Base-by-base conservation (phyloP, 2,797 vertebrate genomes). In the Etheostoma perlongum region DNA sequence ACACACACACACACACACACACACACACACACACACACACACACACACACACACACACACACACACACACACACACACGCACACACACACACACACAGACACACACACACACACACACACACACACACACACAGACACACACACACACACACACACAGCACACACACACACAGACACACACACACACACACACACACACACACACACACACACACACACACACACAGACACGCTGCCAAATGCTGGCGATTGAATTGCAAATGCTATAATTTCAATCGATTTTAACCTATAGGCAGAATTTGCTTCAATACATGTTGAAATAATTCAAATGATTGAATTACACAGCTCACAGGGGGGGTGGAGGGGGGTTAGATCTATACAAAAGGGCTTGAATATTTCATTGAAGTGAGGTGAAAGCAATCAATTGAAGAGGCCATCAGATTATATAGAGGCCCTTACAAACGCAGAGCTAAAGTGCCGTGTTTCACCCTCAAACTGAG, bases 381-480 rank as follows among this genome's bases (percentile, higher is more conserved):
- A 71, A 69, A 74, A 36, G 11, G 80, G 71, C 84, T 33, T 89
- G 82, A 85, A 90, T 85, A 90, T 91, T 85, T 86, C 79, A 93
- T 74, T 82, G 77, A 88, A 84, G 78, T 64, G 84, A 85, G 76
- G 82, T 72, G 78, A 85, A 72, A 60, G 65, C 86, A 86, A 90
- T 89, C 87, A 85, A 82, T 82, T 67, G 81, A 73, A 59, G 74
- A 84, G 82, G 72, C 85, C 81, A 67, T 72, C 66, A 62, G 58
- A 63, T 88, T 83, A 65, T 49, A 51, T 49, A 51, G 52, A 6
- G 70, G 72, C 60, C 52, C 64, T 53, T n/a, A 53, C 42, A 52
- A 12, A 77, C 23, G 53, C 44, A 9, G 44, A 67, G 49, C 57
- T 54, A 46, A 75, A 65, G 81, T 67, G 59, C 68, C 25, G 63